Base-by-base conservation (phyloP, 2,797 vertebrate genomes). In the Staurois parvus region DNA sequence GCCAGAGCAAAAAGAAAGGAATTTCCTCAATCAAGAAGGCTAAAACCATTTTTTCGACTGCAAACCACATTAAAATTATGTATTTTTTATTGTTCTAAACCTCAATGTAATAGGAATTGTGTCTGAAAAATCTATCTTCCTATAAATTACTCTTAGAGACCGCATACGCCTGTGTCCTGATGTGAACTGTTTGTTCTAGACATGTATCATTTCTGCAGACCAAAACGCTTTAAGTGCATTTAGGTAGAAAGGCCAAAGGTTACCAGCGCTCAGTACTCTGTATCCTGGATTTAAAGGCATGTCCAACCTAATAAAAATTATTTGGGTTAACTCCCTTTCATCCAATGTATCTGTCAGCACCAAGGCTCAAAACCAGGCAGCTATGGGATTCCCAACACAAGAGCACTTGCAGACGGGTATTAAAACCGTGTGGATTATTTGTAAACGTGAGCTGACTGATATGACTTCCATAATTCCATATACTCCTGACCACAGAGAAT, bases 71-170 rank as follows among this genome's bases (percentile, higher is more conserved):
- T 42, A 26, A 40, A 81, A 62, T 52, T 59, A 64, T 29, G 32
- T 72, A 34, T 81, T 72, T 66, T n/a, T 73, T 82, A 83, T 68
- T 66, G 72, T 67, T 68, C 7, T 75, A 83, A 76, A 83, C 81
- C 81, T 83, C 62, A 75, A 28, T 62, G 26, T 62, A 81, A 83
- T 62, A 32, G 19, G 26, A 24, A 72, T 42, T 28, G 70, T 74
- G 73, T 74, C 56, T 66, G 34, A 29, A 45, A 42, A 74, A 10
- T 32, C 34, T 64, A 32, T 48, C 32, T n/a, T 74, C 32, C 72
- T 42, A 42, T 59, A n/a, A 66, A 45, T 4, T 30, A 30, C 34
- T 4, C 42, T 73, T 7, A 8, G 42, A 28, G 37, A 21, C 62
- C 28, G 40, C 21, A 32, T 34, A 40, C 12, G 21, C 32, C 7